Conservation (phyloP, 2,797 vertebrate species). For the Pelodytes ibericus region DNA sequence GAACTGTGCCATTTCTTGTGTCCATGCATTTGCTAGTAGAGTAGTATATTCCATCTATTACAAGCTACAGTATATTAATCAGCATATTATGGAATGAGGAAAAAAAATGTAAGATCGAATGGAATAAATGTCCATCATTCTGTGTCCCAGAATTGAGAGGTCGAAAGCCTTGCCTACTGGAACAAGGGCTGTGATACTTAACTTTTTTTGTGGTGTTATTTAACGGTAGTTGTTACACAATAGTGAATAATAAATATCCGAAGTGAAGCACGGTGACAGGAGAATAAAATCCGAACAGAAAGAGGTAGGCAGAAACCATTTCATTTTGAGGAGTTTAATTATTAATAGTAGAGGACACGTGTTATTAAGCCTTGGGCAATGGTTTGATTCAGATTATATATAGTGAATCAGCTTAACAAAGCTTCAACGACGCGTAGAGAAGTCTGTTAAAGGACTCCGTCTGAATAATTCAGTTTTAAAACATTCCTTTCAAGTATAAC, state of each 20-base stretch:
- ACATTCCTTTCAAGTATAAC: neutral
- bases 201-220: too few species aligned
- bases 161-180: too few species aligned
- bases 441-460: conserved; percentile 8
- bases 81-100: too few species aligned
- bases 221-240: too few species aligned
- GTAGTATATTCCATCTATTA: too few species aligned
- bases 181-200: too few species aligned
- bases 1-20: too few species aligned
- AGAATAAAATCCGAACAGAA: neutral
- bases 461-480: conserved; percentile 38
- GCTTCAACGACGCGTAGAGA: conserved; percentile 2
- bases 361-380: conserved; percentile 17
- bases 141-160: too few species aligned
- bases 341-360: conserved; percentile 25
- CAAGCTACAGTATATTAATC: too few species aligned
- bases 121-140: too few species aligned
- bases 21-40: too few species aligned
- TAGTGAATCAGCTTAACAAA: conserved; percentile 19
- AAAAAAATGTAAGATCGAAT: too few species aligned
- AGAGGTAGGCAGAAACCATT: neutral
- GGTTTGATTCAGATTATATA: conserved; percentile 33
- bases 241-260: neutral
- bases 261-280: neutral
- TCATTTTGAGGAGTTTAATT: conserved; percentile 33